Conservation (phyloP, 2,797 vertebrate species). For the Notolepis coatsorum region DNA sequence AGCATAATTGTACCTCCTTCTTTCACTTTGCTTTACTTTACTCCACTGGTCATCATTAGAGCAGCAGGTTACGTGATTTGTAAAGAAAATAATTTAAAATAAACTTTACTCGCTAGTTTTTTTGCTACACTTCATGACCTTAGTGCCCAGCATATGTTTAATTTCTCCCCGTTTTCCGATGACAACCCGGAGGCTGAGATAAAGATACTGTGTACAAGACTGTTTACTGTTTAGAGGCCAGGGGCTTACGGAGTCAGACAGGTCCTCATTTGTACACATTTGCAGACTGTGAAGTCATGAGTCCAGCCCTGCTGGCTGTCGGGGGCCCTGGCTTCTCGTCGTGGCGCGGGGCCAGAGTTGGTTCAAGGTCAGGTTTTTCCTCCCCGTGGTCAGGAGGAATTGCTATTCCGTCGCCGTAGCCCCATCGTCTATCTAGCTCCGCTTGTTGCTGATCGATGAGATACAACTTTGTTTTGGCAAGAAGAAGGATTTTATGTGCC, state of each 20-base stretch:
- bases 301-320: constrained; percentile 46
- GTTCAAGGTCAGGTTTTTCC: constrained; percentile 62
- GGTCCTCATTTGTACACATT: constrained; percentile 52
- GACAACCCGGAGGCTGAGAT: constrained; percentile 32
- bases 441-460: constrained; percentile 58
- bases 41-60: constrained; percentile 58
- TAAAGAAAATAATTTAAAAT: constrained; percentile 44
- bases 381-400: constrained; percentile 59
- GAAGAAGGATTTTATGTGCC: constrained; percentile 59
- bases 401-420: constrained; percentile 42
- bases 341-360: constrained; percentile 56
- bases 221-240: neutral
- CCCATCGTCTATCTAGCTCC: constrained; percentile 49
- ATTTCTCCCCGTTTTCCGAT: constrained; percentile 42
- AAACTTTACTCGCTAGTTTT: constrained; percentile 30
- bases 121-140: constrained; percentile 34
- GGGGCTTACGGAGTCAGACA: constrained; percentile 31
- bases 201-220: constrained; percentile 22
- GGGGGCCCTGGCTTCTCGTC: constrained; percentile 51
- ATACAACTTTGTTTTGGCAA: constrained; percentile 63
- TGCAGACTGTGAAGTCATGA: constrained; percentile 70
- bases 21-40: constrained; percentile 69
- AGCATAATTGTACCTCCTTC: constrained; percentile 70
- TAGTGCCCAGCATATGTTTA: neutral
- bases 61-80: constrained; percentile 63